Evolutionary conservation across 1,140 invertebrate genomes (phyloP), one percentile per base, ranked within the genome.

Genomic region (Pristionchus pacificus): DNA sequence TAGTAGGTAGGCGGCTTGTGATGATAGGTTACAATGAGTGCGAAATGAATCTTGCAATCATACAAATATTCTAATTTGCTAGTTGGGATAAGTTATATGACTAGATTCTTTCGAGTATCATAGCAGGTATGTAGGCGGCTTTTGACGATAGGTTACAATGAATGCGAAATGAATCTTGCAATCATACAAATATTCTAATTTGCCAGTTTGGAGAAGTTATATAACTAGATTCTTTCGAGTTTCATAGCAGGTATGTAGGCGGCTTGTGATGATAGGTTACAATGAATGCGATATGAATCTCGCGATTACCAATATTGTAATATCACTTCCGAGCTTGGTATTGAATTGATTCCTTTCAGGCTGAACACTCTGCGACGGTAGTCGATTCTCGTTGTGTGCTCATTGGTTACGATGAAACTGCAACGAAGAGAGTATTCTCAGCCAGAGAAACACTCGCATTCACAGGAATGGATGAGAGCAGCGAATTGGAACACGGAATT

Each of bases 311-410:
- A 71, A n/a, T 65, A 65, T 30, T 15, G 59, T n/a, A 71, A 71
- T 29, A n/a, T 29, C 38, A 60, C 71, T 32, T 29, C 31, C 28
- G 33, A 31, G 30, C 49, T 49, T 60, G 1, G 27, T 28, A n/a
- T 30, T 77, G 24, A 55, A 24, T 65, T 32, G 27, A 15, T 27
- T 66, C 38, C 73, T 31, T 80, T 60, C 30, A 79, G 79, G 57
- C 65, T n/a, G 71, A 79, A 30, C 65, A 66, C 29, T 71, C 66
- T 1, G 59, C 69, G 19, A 72, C 68, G 27, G 63, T 81, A n/a
- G 74, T 81, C 19, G 74, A 80, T 66, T 66, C 70, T 29, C 64
- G 78, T 49, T 82, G 78, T 59, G 71, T 78, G 61, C 59, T 77
- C 1, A 79, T 81, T 58, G 79, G 79, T 15, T 73, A 60, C 76